A percentile compares a stretch with the other conserved stretches of the same genome.
Conservation (phyloP, 2,888 invertebrate species). For the Euproctis similis region DNA sequence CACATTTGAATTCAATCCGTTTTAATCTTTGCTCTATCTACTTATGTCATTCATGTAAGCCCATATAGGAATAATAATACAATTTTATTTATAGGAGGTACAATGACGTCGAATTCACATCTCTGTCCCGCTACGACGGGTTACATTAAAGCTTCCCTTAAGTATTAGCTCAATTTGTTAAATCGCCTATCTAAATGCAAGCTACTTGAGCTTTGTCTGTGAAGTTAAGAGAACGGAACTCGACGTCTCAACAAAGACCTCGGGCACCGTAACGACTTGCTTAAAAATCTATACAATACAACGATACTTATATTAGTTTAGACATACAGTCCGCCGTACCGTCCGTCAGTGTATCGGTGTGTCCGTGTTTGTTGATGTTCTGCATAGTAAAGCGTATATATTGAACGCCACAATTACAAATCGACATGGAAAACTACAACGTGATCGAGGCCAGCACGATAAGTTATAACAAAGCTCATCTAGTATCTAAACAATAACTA, state of each 20-base stretch:
- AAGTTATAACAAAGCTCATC: too few relatives aligned
- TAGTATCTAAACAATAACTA: too few relatives aligned
- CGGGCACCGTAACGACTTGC: slow-evolving; percentile 45
- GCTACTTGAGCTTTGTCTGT: slow-evolving; percentile 53
- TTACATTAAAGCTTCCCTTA: slow-evolving; percentile 67
- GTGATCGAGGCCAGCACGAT: slow-evolving; percentile 30
- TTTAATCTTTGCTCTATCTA: too few relatives aligned
- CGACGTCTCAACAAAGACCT: too few relatives aligned
- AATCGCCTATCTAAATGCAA: slow-evolving; percentile 71
- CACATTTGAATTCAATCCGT: too few relatives aligned
- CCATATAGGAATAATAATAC: too few relatives aligned
- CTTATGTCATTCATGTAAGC: too few relatives aligned
- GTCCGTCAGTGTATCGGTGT: slow-evolving; percentile 31
- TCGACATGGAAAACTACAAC: slow-evolving; percentile 43
- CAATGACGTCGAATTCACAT: slow-evolving; percentile 43
- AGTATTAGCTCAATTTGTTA: slow-evolving; percentile 69
- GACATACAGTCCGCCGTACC: slow-evolving; percentile 48
- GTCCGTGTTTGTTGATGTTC: slow-evolving; percentile 42
- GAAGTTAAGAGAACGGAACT: too few relatives aligned
- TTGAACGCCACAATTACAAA: slow-evolving; percentile 49
- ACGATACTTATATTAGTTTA: slow-evolving; percentile 48
- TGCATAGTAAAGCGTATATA: slow-evolving; percentile 67
- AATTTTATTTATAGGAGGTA: too few relatives aligned
- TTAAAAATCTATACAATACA: slow-evolving; percentile 45
- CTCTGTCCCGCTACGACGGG: slow-evolving; percentile 43